Percentiles rank a stretch among this genome's conserved stretches.
Evolutionary conservation across 2,888 invertebrate genomes (phyloP).

Genomic region (Drosophila neotestacea): DNA sequence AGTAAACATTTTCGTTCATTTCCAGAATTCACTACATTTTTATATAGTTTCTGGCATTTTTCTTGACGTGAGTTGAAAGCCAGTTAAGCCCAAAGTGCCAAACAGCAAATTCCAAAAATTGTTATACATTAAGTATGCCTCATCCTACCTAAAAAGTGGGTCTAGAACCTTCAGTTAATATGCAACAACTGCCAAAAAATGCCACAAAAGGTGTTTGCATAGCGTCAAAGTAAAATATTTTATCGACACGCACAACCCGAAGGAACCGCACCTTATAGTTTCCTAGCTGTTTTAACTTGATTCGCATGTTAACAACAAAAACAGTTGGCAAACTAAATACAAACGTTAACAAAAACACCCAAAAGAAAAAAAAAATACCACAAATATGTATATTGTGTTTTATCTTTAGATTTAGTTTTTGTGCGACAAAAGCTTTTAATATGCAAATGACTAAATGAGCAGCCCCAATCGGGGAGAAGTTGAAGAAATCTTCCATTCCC

Average conservation of each 20-base stretch:
- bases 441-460: slow-evolving; percentile 80
- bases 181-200: slow-evolving; percentile 21
- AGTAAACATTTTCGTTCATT: not conserved
- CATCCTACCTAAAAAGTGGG: not conserved
- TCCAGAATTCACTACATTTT: slow-evolving; percentile 2
- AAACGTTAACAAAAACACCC: slow-evolving; percentile 28
- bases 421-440: slow-evolving; percentile 82
- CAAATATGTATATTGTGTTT: slow-evolving; percentile 58
- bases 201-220: slow-evolving; percentile 75
- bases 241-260: slow-evolving; percentile 75
- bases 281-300: slow-evolving; percentile 48
- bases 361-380: slow-evolving; percentile 25
- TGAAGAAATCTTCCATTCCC: slow-evolving; percentile 28
- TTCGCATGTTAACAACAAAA: slow-evolving; percentile 77
- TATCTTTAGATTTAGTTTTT: slow-evolving; percentile 80
- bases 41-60: not conserved
- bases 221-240: slow-evolving; percentile 77
- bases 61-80: not conserved
- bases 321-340: slow-evolving; percentile 36
- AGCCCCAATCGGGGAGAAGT: slow-evolving; percentile 31
- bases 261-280: slow-evolving; percentile 29
- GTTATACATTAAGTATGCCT: slow-evolving; percentile 1
- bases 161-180: not conserved
- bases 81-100: slow-evolving; percentile 32
- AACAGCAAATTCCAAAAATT: slow-evolving; percentile 41